These are phyloP conservation scores for Tridacna gigas DNA, from an alignment of 2,888 invertebrate genomes.

Conservation along the genomic window DNA sequence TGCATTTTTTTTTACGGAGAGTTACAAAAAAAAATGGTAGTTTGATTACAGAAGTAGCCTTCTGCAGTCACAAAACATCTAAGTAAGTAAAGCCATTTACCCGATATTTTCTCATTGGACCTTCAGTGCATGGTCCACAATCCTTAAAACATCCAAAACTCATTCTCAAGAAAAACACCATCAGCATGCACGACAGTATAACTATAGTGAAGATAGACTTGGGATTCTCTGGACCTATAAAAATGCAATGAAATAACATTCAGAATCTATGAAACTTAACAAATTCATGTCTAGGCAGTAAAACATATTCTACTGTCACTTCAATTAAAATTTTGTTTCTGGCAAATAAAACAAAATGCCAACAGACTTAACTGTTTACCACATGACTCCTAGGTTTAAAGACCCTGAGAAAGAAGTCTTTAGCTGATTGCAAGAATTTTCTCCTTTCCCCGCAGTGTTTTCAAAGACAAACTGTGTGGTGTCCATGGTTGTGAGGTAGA, in stretches of 20 bases:
- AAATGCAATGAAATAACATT: neutral
- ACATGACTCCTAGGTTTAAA: too few relatives aligned
- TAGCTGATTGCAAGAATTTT: neutral
- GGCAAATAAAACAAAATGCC: too few relatives aligned
- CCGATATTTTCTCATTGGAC: conserved; percentile 75
- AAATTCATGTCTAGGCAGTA: too few relatives aligned
- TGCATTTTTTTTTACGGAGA: too few relatives aligned
- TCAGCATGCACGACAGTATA: conserved; percentile 89
- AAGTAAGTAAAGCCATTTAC: conserved; percentile 67
- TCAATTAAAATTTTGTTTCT: too few relatives aligned
- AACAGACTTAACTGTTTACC: too few relatives aligned
- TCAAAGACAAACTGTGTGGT: neutral
- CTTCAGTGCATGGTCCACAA: conserved; percentile 66
- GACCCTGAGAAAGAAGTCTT: neutral
- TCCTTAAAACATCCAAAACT: conserved; percentile 87
- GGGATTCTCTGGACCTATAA: conserved; percentile 67
- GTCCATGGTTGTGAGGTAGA: too few relatives aligned
- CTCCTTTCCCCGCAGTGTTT: neutral
- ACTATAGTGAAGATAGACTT: conserved; percentile 86
- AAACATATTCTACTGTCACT: too few relatives aligned
- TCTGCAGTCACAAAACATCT: too few relatives aligned
- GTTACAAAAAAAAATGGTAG: too few relatives aligned
- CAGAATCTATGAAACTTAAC: too few relatives aligned
- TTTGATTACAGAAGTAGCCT: too few relatives aligned
- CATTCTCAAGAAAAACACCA: conserved; percentile 86